Evolutionary conservation across 2,113 vertebrate species (phyloP).

Genomic region (Callaeas wilsoni): DNA sequence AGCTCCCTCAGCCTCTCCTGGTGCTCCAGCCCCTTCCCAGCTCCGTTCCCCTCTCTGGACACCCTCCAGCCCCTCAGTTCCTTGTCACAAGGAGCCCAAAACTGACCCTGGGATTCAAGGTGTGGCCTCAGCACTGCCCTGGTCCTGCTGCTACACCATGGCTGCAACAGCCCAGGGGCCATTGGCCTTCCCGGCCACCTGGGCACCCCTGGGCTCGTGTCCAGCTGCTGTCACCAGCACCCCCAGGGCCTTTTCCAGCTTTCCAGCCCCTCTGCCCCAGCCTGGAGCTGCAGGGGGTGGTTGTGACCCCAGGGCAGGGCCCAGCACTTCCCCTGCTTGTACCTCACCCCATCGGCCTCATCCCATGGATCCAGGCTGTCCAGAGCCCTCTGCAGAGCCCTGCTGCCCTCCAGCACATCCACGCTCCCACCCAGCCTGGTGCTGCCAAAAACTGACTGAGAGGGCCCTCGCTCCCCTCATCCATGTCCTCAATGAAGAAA

Average conservation of each 20-base stretch:
- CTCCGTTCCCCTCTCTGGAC: accelerated
- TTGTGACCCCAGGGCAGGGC: not conserved
- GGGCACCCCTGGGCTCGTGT: not conserved
- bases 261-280: not conserved
- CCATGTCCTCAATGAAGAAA: not conserved
- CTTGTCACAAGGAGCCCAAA: accelerated
- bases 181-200: not conserved
- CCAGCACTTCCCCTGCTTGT: not conserved
- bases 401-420: not conserved
- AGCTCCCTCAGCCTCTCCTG: not conserved
- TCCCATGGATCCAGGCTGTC: not conserved
- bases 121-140: not conserved
- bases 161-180: not conserved
- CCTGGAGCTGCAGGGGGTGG: not conserved
- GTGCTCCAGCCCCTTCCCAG: not conserved
- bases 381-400: not conserved
- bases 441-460: not conserved
- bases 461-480: accelerated
- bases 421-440: not conserved
- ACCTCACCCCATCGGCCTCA: not conserved
- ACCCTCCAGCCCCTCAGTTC: accelerated
- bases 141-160: not conserved
- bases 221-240: not conserved
- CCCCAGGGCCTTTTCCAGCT: not conserved
- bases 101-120: accelerated